Evolutionary conservation across 2,797 vertebrate species (phyloP).

Genomic region (Delichon dasypus): DNA sequence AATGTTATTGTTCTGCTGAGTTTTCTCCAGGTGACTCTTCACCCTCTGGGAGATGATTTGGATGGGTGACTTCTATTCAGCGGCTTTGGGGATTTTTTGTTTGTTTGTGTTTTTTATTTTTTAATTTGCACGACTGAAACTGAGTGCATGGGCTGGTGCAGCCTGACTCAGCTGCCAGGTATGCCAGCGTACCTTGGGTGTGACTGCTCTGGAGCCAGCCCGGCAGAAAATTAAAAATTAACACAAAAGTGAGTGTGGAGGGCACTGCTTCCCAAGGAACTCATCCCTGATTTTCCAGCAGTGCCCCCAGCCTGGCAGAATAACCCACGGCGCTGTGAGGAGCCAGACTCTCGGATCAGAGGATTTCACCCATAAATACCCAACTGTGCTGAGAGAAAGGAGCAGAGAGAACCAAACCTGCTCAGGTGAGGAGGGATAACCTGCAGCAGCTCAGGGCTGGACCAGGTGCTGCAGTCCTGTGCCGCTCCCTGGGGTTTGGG

Average conservation of each 20-base stretch:
- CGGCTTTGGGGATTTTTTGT: background rate
- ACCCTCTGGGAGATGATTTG: background rate
- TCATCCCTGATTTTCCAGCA: rapidly evolving
- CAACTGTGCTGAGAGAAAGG: background rate
- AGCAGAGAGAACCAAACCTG: background rate
- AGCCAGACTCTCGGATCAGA: background rate
- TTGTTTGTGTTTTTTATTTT: background rate
- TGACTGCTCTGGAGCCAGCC: background rate
- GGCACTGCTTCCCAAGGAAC: background rate
- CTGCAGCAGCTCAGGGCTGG: background rate
- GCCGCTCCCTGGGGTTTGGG: background rate
- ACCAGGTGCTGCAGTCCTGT: background rate
- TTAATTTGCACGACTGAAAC: constrained; percentile 48
- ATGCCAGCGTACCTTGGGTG: background rate
- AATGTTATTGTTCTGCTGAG: background rate
- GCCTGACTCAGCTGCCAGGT: constrained; percentile 49
- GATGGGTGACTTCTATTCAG: background rate
- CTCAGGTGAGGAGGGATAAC: rapidly evolving
- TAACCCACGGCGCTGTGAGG: rapidly evolving
- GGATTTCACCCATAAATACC: background rate
- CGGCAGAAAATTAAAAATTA: background rate
- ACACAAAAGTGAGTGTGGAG: background rate
- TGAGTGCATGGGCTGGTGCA: background rate
- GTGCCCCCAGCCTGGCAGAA: background rate
- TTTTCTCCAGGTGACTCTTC: background rate